phyloP scores from a whole-genome alignment of 2,888 invertebrate genomes.

The Iselma pallidipennis region DNA sequence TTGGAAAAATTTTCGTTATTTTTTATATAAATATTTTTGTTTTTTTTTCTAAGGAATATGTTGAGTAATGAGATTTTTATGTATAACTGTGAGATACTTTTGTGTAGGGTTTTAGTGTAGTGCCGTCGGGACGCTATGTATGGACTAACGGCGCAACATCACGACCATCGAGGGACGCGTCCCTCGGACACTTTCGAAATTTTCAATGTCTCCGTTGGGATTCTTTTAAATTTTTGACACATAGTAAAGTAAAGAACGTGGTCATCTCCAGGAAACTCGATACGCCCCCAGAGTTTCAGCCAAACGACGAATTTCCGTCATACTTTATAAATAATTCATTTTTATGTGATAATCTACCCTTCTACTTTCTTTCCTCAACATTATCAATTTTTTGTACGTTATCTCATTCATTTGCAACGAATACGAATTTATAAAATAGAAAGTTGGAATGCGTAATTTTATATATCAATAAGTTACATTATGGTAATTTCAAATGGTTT shows the following conservation, averaged over 20 bases:
- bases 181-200: conserved; percentile 58
- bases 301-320: conserved; percentile 28
- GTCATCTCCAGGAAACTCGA: conserved; percentile 52
- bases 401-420: not conserved
- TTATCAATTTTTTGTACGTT: not conserved
- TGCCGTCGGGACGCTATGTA: conserved; percentile 32
- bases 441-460: not conserved
- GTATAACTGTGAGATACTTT: not conserved
- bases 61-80: too few relatives aligned
- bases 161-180: conserved; percentile 53
- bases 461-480: not conserved
- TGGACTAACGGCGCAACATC: conserved; percentile 41
- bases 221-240: conserved; percentile 59
- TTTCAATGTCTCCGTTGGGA: conserved; percentile 55
- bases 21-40: too few relatives aligned
- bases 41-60: too few relatives aligned
- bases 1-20: too few relatives aligned
- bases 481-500: too few relatives aligned
- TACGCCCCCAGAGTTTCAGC: conserved; percentile 38
- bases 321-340: conserved; percentile 36
- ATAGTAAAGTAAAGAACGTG: conserved; percentile 56
- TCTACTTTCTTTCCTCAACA: conserved; percentile 1
- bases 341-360: conserved; percentile 12
- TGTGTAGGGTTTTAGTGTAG: conserved; percentile 9
- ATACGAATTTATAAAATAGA: not conserved